These are phyloP conservation scores for Callipepla squamata DNA, from an alignment of 2,113 vertebrate genomes.

Conservation along the genomic window DNA sequence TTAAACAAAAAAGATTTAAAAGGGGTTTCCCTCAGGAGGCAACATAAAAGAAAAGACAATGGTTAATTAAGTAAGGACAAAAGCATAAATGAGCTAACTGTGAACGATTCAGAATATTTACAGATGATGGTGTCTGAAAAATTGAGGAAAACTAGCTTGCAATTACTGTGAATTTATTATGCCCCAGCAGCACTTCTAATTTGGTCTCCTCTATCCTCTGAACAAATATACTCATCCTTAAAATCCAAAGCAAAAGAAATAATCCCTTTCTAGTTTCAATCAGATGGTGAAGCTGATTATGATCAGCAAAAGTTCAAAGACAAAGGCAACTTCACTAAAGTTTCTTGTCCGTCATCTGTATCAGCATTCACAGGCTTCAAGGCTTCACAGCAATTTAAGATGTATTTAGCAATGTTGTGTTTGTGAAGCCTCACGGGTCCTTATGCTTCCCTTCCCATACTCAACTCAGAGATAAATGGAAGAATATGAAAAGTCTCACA, in stretches of 20 bases:
- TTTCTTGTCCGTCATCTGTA: conserved; percentile 51
- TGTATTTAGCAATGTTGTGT: background rate
- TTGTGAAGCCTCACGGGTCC: background rate
- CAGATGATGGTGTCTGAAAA: conserved; percentile 70
- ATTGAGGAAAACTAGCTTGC: conserved; percentile 70
- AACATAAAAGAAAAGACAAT: conserved; percentile 67
- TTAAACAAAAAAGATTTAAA: conserved; percentile 76
- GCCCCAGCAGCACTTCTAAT: conserved; percentile 58
- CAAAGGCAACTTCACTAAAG: conserved; percentile 50
- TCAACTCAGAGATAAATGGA: background rate
- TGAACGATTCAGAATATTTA: conserved; percentile 74
- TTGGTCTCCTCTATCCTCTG: conserved; percentile 49
- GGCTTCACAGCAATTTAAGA: background rate
- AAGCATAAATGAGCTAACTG: conserved; percentile 72
- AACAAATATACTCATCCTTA: conserved; percentile 66
- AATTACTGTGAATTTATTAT: conserved; percentile 73
- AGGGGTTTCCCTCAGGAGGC: conserved; percentile 71
- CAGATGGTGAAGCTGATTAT: conserved; percentile 59
- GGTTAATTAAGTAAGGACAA: conserved; percentile 77
- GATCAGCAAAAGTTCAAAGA: conserved; percentile 70
- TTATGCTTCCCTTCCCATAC: background rate
- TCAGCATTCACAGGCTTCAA: conserved; percentile 30
- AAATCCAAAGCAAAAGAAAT: conserved; percentile 70
- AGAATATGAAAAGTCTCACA: background rate
- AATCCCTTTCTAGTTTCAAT: conserved; percentile 55